Evolutionary conservation across 2,888 invertebrate genomes (phyloP).

Genomic region (Cynaeus angustus): DNA sequence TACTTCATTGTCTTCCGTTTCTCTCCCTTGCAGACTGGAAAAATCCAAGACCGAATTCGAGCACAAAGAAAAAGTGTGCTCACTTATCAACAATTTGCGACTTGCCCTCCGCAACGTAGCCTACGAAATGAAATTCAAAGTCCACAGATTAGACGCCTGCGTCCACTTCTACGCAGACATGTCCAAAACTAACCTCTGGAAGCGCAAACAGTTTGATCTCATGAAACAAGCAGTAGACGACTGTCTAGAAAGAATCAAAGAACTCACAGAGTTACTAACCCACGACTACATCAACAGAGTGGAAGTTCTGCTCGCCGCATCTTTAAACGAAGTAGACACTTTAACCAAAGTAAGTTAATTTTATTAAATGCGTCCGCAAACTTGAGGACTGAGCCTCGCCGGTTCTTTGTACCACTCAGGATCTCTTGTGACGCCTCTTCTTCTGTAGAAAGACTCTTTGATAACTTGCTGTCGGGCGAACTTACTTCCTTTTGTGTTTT

Average conservation of each 20-base stretch:
- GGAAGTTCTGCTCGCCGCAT: constrained; percentile 4
- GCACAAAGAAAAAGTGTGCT: constrained; percentile 55
- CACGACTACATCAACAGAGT: constrained; percentile 3
- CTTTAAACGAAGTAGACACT: constrained; percentile 42
- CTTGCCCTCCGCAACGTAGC: constrained; percentile 54
- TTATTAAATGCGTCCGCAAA: constrained; percentile 38
- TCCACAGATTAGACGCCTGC: constrained; percentile 44
- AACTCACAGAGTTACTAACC: constrained; percentile 38
- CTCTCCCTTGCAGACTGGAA: constrained; percentile 40
- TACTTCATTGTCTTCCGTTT: too few relatives aligned
- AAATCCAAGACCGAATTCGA: constrained; percentile 52
- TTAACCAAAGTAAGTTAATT: constrained; percentile 50
- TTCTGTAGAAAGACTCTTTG: constrained; percentile 75
- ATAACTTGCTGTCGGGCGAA: constrained; percentile 71
- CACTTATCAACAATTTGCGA: constrained; percentile 54
- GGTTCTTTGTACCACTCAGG: constrained; percentile 75
- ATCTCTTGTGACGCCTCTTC: constrained; percentile 74
- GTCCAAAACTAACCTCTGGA: constrained; percentile 51
- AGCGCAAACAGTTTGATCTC: constrained; percentile 54
- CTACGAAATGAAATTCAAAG: constrained; percentile 48
- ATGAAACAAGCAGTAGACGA: constrained; percentile 42
- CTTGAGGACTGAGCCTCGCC: constrained; percentile 58
- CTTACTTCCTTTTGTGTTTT: constrained; percentile 65
- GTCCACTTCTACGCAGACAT: constrained; percentile 27
- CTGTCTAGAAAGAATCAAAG: constrained; percentile 41